Conservation (phyloP, 1,140 invertebrate species). For the Globodera ellingtonae region DNA sequence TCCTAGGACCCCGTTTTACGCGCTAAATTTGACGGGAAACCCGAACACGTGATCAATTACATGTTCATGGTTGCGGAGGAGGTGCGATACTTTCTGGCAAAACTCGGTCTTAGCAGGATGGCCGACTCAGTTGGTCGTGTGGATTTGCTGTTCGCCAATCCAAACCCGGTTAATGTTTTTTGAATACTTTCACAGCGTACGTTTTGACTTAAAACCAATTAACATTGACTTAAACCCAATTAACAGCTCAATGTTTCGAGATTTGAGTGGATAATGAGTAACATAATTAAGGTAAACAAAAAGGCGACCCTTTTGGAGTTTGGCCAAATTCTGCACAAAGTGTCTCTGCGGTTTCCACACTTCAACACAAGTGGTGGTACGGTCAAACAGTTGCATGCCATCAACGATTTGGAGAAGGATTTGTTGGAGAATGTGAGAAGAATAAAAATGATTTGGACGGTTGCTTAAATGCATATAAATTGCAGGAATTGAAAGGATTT, state of each 20-base stretch:
- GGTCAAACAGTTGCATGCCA: conserved; percentile 72
- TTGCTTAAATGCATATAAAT: not conserved
- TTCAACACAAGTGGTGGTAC: conserved; percentile 88
- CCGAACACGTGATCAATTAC: conserved; percentile 95
- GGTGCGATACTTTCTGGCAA: conserved; percentile 79
- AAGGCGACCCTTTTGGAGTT: conserved; percentile 87
- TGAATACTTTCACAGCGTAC: not conserved
- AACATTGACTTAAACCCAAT: no score
- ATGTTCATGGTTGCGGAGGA: conserved; percentile 84
- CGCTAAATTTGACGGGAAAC: conserved; percentile 94
- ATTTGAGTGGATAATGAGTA: no score
- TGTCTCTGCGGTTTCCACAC: conserved; percentile 82
- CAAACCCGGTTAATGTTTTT: conserved; percentile 69
- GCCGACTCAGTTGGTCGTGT: conserved; percentile 92
- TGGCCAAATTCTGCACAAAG: conserved; percentile 80
- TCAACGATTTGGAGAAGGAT: conserved; percentile 49
- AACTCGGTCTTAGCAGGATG: conserved; percentile 82
- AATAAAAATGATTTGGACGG: not conserved
- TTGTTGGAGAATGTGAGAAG: conserved; percentile 35
- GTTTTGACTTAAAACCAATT: no score
- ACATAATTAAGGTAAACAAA: conserved; percentile 65
- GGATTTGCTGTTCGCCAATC: conserved; percentile 74
- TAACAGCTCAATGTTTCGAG: no score
- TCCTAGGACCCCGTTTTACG: conserved; percentile 83
- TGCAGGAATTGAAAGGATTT: conserved; percentile 44